Evolutionary conservation across 2,113 vertebrate species (phyloP), one percentile per base, ranked within the genome.

Genomic region (Furnarius figulus): DNA sequence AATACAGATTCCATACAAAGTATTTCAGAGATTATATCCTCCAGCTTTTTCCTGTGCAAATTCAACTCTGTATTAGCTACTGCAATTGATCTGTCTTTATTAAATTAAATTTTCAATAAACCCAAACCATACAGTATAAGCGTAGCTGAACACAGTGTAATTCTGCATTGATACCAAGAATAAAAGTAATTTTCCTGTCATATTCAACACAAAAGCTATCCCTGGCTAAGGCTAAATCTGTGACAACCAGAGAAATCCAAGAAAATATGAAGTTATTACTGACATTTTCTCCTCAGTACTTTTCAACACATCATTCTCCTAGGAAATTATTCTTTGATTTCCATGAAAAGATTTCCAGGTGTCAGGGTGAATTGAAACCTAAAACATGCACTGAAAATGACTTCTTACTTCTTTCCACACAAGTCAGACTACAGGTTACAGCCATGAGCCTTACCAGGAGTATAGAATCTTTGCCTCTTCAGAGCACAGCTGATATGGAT

Each of bases 261-360:
- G 35, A 87, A 91, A 87, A 95, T 85, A 82, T 7, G 7, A 93
- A 90, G 85, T 33, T 63, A 93, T 67, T 70, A 35, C 31, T 86
- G 79, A 90, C 14, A 24, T 90, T 90, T 96, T 83, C 61, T 90
- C 40, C 72, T 49, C 22, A 14, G 22, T 78, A 47, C 27, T 85
- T 95, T 81, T 94, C 91, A 82, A 78, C 74, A 77, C 46, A 58
- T 80, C 25, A 77, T 74, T 85, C 63, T 94, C 58, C 33, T 52
- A 94, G 50, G 94, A 94, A 90, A 93, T 84, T 12, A 62, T 77
- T 80, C 85, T 93, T 92, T 89, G 30, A 85, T 78, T 92, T 92
- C 77, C 70, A 73, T 79, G 28, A 63, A 93, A 91, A 96, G n/a
- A 92, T 75, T 93, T 94, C 58, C 89, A 95, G 87, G 93, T 85